phyloP scores from a whole-genome alignment of 2,113 vertebrate species.

The Craseonycteris thonglongyai region DNA sequence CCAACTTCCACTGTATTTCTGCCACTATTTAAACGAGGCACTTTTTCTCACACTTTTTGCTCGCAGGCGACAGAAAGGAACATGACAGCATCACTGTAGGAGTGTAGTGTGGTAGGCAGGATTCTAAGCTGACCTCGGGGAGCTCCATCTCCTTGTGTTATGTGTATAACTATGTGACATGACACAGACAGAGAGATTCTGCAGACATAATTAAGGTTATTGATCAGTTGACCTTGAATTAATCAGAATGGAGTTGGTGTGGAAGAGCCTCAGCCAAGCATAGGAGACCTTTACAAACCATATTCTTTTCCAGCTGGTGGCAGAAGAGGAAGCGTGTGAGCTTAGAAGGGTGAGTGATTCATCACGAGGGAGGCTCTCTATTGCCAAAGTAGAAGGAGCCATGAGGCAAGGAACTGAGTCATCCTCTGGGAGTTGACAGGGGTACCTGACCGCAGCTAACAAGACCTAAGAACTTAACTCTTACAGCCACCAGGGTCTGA shows the following conservation, averaged over 20 bases:
- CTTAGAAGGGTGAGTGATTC: not conserved
- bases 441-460: not conserved
- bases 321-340: not conserved
- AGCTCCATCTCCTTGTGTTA: not conserved
- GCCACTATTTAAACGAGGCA: not conserved
- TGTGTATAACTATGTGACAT: not conserved
- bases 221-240: constrained; percentile 8
- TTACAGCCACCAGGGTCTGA: not conserved
- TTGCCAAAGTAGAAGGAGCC: not conserved
- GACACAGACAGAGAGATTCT: not conserved
- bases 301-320: not conserved
- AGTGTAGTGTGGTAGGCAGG: not conserved
- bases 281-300: not conserved
- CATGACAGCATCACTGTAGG: not conserved
- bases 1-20: not conserved
- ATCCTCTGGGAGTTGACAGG: not conserved
- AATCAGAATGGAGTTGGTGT: not conserved
- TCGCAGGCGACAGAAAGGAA: not conserved
- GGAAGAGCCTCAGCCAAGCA: not conserved
- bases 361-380: too few relatives aligned
- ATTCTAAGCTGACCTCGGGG: not conserved
- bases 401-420: not conserved
- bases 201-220: not conserved
- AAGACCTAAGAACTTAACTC: not conserved
- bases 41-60: not conserved